A percentile compares a stretch with the other conserved stretches of the same genome.
Evolutionary conservation across 2,113 vertebrate genomes (phyloP).

Genomic region (Phodopus roborovskii): DNA sequence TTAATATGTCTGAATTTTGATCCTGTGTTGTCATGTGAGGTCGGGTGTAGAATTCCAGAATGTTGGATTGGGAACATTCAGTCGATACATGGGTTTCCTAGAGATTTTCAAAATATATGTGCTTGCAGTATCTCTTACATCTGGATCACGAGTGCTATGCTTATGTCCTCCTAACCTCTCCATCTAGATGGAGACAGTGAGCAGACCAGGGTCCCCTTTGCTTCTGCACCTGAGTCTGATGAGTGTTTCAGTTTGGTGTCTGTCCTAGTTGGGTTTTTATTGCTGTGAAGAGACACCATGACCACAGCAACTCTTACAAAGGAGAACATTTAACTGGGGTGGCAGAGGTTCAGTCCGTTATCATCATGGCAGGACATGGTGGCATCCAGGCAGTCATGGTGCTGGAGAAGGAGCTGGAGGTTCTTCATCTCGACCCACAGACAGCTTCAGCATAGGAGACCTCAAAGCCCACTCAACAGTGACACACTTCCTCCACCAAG

Average conservation of each 20-base stretch:
- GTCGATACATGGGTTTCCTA: background rate
- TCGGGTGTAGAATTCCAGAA: background rate
- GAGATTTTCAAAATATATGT: background rate
- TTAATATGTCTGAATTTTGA: background rate
- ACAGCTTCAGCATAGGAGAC: background rate
- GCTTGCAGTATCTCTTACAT: background rate
- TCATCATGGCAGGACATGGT: background rate
- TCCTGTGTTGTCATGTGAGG: background rate
- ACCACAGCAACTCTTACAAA: background rate
- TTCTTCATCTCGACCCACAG: background rate
- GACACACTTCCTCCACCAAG: background rate
- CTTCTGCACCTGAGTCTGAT: background rate
- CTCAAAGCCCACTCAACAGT: background rate
- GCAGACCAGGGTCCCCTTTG: fast-evolving
- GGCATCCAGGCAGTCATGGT: background rate
- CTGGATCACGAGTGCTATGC: background rate
- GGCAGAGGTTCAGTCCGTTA: background rate
- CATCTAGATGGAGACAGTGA: fast-evolving
- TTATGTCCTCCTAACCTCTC: fast-evolving
- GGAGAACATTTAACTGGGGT: background rate
- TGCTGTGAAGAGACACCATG: background rate
- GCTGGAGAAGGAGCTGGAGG: background rate
- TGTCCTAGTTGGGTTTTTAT: background rate
- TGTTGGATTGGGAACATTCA: background rate
- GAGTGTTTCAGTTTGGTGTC: fast-evolving